phyloP scores from a whole-genome alignment of 2,113 vertebrate genomes.

The Mesembrinibis cayennensis region DNA sequence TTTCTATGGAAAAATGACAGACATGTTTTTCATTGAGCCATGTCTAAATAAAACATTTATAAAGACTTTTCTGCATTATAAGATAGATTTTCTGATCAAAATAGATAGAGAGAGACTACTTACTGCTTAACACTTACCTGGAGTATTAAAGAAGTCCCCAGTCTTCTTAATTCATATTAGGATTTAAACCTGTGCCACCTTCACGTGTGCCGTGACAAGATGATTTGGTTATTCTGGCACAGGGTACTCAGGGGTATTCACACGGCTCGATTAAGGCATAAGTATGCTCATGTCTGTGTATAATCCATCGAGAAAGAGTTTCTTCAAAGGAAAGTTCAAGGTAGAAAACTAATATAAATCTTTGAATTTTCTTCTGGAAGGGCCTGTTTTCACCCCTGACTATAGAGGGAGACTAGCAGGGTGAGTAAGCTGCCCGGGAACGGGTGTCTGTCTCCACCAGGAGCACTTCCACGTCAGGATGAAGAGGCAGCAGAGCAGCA shows the following conservation, averaged over 20 bases:
- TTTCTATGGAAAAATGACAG: background rate
- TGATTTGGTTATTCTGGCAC: background rate
- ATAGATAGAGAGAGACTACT: background rate
- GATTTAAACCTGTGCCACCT: background rate
- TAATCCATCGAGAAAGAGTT: background rate
- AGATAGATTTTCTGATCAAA: background rate
- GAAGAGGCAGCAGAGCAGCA: background rate
- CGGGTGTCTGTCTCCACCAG: background rate
- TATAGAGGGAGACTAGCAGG: background rate
- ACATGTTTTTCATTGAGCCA: background rate
- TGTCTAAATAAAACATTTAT: background rate
- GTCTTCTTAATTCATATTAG: background rate
- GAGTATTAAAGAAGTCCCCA: background rate
- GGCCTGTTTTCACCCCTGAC: background rate
- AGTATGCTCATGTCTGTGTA: rapidly evolving
- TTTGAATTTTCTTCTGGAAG: background rate
- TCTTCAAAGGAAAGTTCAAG: background rate
- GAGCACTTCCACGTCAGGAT: background rate
- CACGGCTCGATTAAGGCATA: background rate
- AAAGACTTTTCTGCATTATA: background rate
- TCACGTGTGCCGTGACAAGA: background rate
- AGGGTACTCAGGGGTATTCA: background rate
- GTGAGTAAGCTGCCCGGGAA: background rate
- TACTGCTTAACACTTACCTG: background rate
- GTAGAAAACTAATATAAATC: background rate